Base-by-base conservation (phyloP, 1,140 invertebrate genomes). In the Callitettix versicolor region DNA sequence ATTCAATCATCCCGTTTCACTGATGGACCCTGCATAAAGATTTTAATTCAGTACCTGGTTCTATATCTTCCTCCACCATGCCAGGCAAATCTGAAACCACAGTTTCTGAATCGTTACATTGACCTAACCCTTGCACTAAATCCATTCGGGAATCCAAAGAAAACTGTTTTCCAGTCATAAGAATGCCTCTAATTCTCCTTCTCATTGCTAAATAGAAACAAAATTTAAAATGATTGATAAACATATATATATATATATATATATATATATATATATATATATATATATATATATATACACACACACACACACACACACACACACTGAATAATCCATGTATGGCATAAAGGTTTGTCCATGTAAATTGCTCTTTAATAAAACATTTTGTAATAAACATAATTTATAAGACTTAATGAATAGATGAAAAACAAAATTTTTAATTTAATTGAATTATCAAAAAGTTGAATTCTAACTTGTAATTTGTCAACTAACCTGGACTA, bases 121-220 rank as follows among this genome's bases (percentile, higher is more conserved):
- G 26, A 4, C 24, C 24, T 15, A 54, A 33, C 17, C 80, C 84
- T 64, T 86, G 84, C n/a, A 90, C 87, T 56, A 95, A 76, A 69
- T 94, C 89, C 79, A 93, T 87, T 63, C 87, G 81, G 0, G 89
- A 93, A 72, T 95, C 90, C 34, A 95, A 74, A 1, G 89, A 93
- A 70, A 89, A 91, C 69, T 91, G 84, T 63, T 87, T 87, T n/a
- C 89, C 88, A 2, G 85, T 82, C 80, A 90, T 88, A 41, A 92
- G 73, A 64, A 93, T 91, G 9, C 89, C 89, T 22, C 83, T 78
- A 58, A 93, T 87, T 14, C 90, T 78, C 36, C 90, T 76, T 21
- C 88, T 75, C 79, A 91, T 86, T 6, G 84, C 85, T 76, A 69
- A 64, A 42, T n/a, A n/a, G 55, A 21, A 56, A 24, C 41, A 38